phyloP scores from a whole-genome alignment of 2,797 vertebrate genomes.

The Hydrocynus forskahlii region DNA sequence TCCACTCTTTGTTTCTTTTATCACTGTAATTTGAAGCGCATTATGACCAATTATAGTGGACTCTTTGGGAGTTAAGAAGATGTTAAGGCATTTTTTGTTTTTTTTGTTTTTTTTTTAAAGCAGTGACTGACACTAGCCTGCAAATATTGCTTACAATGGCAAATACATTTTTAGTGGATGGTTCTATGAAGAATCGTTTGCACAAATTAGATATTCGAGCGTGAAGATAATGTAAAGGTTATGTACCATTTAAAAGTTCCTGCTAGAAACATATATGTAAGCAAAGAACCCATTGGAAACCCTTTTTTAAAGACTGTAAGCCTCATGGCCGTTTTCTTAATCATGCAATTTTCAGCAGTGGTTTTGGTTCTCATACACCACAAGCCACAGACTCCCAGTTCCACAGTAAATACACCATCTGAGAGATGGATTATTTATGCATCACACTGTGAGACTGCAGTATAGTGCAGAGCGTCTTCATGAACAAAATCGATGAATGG shows the following conservation, averaged over 20 bases:
- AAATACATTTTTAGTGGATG: background rate
- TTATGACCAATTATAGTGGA: background rate
- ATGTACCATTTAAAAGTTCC: background rate
- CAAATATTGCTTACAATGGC: background rate
- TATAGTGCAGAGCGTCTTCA: background rate
- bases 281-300: background rate
- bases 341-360: background rate
- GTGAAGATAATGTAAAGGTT: background rate
- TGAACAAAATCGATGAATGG: too few relatives aligned
- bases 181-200: background rate
- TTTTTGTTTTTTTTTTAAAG: background rate
- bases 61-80: background rate
- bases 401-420: background rate
- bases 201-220: background rate
- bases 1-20: conserved; percentile 28
- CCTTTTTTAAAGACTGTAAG: background rate
- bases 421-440: background rate
- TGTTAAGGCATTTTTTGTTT: background rate
- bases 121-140: background rate
- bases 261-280: background rate
- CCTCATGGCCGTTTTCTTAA: background rate
- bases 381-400: background rate
- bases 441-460: background rate
- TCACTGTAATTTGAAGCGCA: conserved; percentile 24
- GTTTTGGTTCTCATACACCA: background rate